Evolutionary conservation across 2,113 vertebrate genomes (phyloP).

Genomic region (Oenanthe melanoleuca): DNA sequence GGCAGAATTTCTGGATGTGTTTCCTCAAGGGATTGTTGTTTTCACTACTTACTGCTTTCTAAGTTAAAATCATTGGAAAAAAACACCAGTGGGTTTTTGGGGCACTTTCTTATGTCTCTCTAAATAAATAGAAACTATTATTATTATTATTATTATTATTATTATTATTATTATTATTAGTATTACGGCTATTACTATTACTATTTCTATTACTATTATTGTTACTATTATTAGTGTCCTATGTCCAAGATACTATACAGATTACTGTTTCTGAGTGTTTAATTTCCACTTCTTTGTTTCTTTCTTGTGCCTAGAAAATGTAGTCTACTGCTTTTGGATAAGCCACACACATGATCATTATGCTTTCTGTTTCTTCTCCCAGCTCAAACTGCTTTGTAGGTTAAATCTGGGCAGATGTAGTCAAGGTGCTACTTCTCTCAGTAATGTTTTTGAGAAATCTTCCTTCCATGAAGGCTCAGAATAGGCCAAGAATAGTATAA

Average conservation of each 20-base stretch:
- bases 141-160: not conserved
- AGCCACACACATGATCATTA: not conserved
- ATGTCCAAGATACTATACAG: not conserved
- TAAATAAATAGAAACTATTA: not conserved
- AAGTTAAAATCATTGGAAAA: not conserved
- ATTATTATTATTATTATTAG: no score
- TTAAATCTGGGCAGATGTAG: not conserved
- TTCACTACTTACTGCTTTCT: not conserved
- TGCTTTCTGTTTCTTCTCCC: not conserved
- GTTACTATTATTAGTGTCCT: not conserved
- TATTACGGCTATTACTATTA: no score
- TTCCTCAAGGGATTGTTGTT: not conserved
- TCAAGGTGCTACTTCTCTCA: not conserved
- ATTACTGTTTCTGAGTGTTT: not conserved
- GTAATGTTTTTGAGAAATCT: not conserved
- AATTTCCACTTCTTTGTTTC: not conserved
- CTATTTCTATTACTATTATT: no score
- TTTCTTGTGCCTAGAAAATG: not conserved
- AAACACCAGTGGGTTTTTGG: not conserved
- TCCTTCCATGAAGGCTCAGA: not conserved
- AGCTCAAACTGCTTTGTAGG: not conserved
- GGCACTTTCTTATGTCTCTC: not conserved
- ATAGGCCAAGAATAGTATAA: not conserved
- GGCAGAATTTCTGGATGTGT: not conserved
- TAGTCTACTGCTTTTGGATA: not conserved